phyloP scores from a whole-genome alignment of 2,797 vertebrate genomes.

The Paratrypauchen microcephalus region DNA sequence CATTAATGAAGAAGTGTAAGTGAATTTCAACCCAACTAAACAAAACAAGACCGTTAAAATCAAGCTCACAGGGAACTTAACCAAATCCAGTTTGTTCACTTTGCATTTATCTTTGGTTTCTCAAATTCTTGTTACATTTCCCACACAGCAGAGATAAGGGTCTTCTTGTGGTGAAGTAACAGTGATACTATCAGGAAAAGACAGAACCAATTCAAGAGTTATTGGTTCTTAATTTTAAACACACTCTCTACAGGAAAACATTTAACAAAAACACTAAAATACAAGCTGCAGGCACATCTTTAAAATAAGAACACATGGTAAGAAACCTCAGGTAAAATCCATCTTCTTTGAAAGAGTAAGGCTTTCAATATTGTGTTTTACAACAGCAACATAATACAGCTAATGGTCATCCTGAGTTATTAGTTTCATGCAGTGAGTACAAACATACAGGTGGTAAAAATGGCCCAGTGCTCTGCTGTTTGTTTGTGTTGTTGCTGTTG shows the following conservation, averaged over 20 bases:
- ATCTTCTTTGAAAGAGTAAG: slow-evolving; percentile 1
- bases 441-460: slow-evolving; percentile 47
- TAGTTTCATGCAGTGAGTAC: slow-evolving; percentile 39
- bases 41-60: neutral
- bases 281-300: slow-evolving; percentile 22
- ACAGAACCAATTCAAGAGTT: slow-evolving; percentile 31
- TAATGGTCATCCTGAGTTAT: neutral
- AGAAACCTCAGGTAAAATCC: slow-evolving; percentile 3
- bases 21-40: neutral
- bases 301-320: slow-evolving; percentile 46
- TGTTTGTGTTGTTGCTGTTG: slow-evolving; percentile 68
- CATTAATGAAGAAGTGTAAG: neutral
- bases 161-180: slow-evolving; percentile 31
- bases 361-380: neutral
- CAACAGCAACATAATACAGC: neutral
- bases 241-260: slow-evolving; percentile 36
- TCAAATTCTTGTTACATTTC: slow-evolving; percentile 6
- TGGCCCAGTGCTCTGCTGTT: slow-evolving; percentile 23
- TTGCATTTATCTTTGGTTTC: slow-evolving; percentile 17
- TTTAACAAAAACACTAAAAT: slow-evolving; percentile 45
- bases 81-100: slow-evolving; percentile 3
- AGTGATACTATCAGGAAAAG: slow-evolving; percentile 30
- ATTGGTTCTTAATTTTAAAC: slow-evolving; percentile 57
- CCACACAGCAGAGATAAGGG: slow-evolving; percentile 8
- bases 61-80: neutral